Evolutionary conservation across 2,797 vertebrate genomes (phyloP).

Genomic region (Pteropus rufus): DNA sequence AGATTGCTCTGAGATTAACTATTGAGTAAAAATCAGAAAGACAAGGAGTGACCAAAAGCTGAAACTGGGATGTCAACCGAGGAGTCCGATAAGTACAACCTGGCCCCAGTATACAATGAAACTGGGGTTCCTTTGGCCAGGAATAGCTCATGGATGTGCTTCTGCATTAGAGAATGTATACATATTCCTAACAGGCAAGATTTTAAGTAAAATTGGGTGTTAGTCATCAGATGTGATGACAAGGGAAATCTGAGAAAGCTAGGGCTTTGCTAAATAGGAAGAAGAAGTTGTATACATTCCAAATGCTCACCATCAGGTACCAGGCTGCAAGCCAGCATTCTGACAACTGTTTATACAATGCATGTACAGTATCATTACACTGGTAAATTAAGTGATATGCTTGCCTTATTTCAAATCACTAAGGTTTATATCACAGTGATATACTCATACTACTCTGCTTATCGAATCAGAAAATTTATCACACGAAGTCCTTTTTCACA

Average conservation of each 20-base stretch:
- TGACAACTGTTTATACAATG: not conserved
- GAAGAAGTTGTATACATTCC: not conserved
- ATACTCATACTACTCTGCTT: not conserved
- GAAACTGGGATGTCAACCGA: not conserved
- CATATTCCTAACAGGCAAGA: not conserved
- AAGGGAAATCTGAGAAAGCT: not conserved
- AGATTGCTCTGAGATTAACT: not conserved
- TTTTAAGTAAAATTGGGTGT: not conserved
- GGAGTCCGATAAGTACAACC: not conserved
- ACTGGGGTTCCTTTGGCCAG: no score
- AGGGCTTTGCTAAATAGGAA: not conserved
- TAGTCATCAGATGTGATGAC: not conserved
- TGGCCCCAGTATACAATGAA: not conserved
- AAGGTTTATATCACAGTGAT: constrained; percentile 28
- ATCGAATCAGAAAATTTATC: constrained; percentile 31
- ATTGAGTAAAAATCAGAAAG: not conserved
- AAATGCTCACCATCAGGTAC: not conserved
- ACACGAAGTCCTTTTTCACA: not conserved
- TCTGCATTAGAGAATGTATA: not conserved
- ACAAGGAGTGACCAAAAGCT: not conserved
- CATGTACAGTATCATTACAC: not conserved
- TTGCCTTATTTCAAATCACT: constrained; percentile 11
- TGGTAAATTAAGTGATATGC: not conserved
- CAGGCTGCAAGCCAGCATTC: not conserved
- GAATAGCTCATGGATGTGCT: fast-evolving